Evolutionary conservation across 2,888 invertebrate genomes (phyloP), one percentile per base, ranked within the genome.

Genomic region (Rhogogaster chlorosoma): DNA sequence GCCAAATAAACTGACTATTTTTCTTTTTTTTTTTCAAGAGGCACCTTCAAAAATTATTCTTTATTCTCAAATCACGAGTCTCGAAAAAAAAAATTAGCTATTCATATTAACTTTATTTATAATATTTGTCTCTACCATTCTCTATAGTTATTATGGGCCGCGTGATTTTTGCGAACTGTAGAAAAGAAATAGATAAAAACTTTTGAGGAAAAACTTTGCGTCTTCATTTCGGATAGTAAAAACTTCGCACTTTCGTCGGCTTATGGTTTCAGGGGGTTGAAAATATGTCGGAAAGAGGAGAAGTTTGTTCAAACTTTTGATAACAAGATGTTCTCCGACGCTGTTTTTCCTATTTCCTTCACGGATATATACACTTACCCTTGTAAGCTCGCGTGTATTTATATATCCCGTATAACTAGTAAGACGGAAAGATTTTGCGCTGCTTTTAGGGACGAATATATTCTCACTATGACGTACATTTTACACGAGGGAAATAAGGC

Each of bases 171-270:
- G 5, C 18, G 49, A 3, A 49, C 18, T n/a, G 49, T 49, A 49
- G n/a, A n/a, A 49, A 75, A 75, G 4, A 75, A 26, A 75, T 61
- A 75, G 49, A 29, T 38, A 73, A 42, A 73, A 73, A 42, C 38
- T 42, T 84, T 83, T 22, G 1, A 83, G 45, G 6, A 4, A 32
- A 88, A 86, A 87, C 87, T 87, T 86, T 86, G 87, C 87, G 86
- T 88, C 87, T 86, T 61, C 83, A 64, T 80, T 73, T 42, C n/a
- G 26, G 57, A 57, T 61, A 82, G 84, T 84, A 85, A 71, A 57
- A 85, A 75, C 83, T 71, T 83, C 70, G 53, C 53, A 85, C 78
- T 78, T 71, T 67, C 53, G 49, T 75, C 64, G 38, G 26, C 80
- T 84, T 38, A 15, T 57, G 18, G 29, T 32, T 67, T 3, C 29